These are phyloP conservation scores for Drosophila testacea DNA, from an alignment of 2,888 invertebrate species.

Conservation along the genomic window DNA sequence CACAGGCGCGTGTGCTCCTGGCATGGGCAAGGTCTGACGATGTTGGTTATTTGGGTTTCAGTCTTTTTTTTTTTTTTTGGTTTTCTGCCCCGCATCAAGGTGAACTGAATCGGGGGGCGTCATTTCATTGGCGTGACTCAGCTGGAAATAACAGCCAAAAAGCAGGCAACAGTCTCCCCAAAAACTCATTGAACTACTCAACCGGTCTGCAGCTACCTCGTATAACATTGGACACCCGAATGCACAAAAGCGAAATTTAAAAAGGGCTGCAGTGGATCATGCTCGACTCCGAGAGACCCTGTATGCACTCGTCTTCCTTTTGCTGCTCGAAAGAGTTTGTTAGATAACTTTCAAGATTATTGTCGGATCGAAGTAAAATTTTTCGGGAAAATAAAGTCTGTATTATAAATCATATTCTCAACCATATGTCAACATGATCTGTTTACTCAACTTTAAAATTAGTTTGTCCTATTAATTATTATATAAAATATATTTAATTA, in stretches of 20 bases:
- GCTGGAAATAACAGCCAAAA: conserved; percentile 60
- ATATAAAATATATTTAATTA: too few species aligned
- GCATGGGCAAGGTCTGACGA: conserved; percentile 23
- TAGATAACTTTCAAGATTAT: too few species aligned
- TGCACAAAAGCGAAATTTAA: conserved; percentile 71
- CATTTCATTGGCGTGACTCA: conserved; percentile 53
- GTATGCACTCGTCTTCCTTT: too few species aligned
- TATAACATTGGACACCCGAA: conserved; percentile 54
- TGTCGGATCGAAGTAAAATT: too few species aligned
- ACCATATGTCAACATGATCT: too few species aligned
- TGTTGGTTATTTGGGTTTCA: conserved; percentile 2
- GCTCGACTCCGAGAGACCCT: too few species aligned
- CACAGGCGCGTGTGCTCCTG: conserved; percentile 58
- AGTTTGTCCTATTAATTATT: too few species aligned
- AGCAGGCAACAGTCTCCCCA: conserved; percentile 41
- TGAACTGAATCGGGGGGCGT: conserved; percentile 22
- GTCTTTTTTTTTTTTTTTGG: background rate
- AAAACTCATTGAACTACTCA: conserved; percentile 25
- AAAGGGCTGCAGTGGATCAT: too few species aligned
- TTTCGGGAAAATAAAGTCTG: too few species aligned
- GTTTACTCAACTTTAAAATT: too few species aligned
- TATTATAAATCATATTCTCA: too few species aligned
- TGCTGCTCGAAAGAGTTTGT: too few species aligned
- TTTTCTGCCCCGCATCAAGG: conserved; percentile 22
- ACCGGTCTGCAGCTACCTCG: conserved; percentile 31